These are phyloP conservation scores for Scyliorhinus canicula DNA, from an alignment of 2,797 vertebrate genomes.

Conservation along the genomic window DNA sequence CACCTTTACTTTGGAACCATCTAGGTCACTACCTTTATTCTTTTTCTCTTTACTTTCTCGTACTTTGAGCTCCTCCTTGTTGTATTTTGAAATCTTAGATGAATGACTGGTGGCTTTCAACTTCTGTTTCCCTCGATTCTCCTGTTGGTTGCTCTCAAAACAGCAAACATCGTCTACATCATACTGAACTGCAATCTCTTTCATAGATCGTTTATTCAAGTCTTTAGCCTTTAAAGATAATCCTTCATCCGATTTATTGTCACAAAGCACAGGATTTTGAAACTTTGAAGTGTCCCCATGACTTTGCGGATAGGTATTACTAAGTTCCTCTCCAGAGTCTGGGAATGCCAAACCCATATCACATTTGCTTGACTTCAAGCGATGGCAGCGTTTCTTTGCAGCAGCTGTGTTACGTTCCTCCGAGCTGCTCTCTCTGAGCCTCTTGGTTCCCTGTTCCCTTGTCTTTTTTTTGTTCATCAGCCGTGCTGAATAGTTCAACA, in stretches of 20 bases:
- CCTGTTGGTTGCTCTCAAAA: conserved; percentile 40
- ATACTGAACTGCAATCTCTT: conserved; percentile 47
- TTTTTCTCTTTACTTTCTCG: conserved; percentile 43
- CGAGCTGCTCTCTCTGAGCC: conserved; percentile 45
- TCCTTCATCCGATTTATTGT: conserved; percentile 58
- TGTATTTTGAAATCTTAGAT: conserved; percentile 47
- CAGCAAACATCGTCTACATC: conserved; percentile 51
- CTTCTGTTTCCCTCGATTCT: conserved; percentile 45
- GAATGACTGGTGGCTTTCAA: conserved; percentile 45
- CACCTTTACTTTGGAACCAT: conserved; percentile 45
- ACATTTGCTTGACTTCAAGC: conserved; percentile 53
- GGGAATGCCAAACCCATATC: conserved; percentile 62
- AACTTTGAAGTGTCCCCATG: neutral
- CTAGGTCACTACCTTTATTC: conserved; percentile 43
- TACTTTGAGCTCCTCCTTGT: conserved; percentile 42
- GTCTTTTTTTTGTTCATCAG: conserved; percentile 58
- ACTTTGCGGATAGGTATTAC: neutral
- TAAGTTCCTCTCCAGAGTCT: conserved; percentile 67
- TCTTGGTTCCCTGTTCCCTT: conserved; percentile 53
- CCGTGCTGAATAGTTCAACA: conserved; percentile 87
- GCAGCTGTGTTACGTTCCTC: conserved; percentile 62
- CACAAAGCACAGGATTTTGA: conserved; percentile 43
- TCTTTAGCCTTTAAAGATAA: conserved; percentile 44
- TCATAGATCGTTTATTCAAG: conserved; percentile 46
- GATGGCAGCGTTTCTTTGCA: conserved; percentile 60